Evolutionary conservation across 2,113 vertebrate genomes (phyloP), one percentile per base, ranked within the genome.

Genomic region (Cinclus mexicanus): DNA sequence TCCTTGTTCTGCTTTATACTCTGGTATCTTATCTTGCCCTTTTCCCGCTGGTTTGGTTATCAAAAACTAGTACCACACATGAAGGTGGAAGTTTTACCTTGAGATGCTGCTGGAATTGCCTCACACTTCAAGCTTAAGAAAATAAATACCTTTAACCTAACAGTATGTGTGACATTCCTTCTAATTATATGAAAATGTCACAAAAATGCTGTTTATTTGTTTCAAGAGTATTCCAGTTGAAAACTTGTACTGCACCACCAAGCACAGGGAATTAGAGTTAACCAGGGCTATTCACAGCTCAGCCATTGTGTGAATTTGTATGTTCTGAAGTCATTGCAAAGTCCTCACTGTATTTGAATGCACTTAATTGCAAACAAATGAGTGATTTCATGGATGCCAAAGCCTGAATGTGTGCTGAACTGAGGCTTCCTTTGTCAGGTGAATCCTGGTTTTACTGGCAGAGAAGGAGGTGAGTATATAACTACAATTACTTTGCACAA

Each of bases 161-260:
- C 16, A 55, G 85, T 95, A 77, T 79, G 74, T 96, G 87, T 83
- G 95, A 91, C 57, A 85, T 90, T 94, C 77, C 90, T 78, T 49
- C 53, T 92, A 78, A 97, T 96, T 97, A 88, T 77, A 59, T 94
- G 77, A 87, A 97, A 96, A 97, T 65, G 87, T 83, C 87, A 82
- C 83, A 91, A 84, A 68, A 91, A 93, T 89, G 96, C 91, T 93
- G n/a, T 69, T 68, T 57, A 31, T 92, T 93, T 89, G 12, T 74
- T 76, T 63, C 74, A 57, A 93, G 77, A 88, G 39, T 71, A 94
- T 92, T 97, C 83, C 89, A 89, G 86, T 37, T 93, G 91, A 86
- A 95, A 94, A 93, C 79, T 93, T 42, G 83, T 39, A 61, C 2
- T 35, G 94, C 83, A 74, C 81, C 50, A 69, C 37, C 57, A 56